Conservation (phyloP, 1,140 invertebrate species). For the Drosophila mojavensis region DNA sequence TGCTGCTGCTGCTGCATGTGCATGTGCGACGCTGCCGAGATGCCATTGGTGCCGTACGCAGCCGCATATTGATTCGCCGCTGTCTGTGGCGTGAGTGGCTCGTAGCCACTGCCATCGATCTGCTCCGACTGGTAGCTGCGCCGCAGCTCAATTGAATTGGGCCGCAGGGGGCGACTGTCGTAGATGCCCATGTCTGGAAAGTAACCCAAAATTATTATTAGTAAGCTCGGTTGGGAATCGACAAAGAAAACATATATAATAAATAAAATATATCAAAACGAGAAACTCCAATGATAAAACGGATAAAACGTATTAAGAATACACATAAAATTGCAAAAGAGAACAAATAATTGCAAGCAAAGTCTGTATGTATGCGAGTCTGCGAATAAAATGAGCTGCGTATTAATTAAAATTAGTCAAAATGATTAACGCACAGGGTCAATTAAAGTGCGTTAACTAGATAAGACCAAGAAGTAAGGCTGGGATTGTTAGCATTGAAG, state of each 20-base stretch:
- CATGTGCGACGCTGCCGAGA: constrained; percentile 57
- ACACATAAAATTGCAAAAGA: constrained; percentile 37
- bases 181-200: constrained; percentile 82
- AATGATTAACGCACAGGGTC: constrained; percentile 18
- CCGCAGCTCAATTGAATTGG: constrained; percentile 91
- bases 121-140: constrained; percentile 87
- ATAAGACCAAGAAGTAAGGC: constrained; percentile 18
- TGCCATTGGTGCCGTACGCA: constrained; percentile 78
- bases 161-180: constrained; percentile 87
- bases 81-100: constrained; percentile 68
- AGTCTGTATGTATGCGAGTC: constrained; percentile 11
- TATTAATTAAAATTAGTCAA: constrained; percentile 5
- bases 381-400: constrained; percentile 18
- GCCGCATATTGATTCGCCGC: constrained; percentile 62
- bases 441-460: constrained; percentile 14
- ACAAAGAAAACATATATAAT: neutral
- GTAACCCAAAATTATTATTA: constrained; percentile 28
- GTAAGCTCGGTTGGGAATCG: neutral
- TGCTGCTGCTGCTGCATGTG: constrained; percentile 70
- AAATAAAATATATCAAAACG: constrained; percentile 10
- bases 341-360: constrained; percentile 37
- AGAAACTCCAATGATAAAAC: constrained; percentile 15
- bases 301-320: constrained; percentile 5
- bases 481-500: constrained; percentile 18
- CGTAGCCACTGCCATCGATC: constrained; percentile 85